Conservation (phyloP, 2,797 vertebrate species). For the Pangasius macronema region DNA sequence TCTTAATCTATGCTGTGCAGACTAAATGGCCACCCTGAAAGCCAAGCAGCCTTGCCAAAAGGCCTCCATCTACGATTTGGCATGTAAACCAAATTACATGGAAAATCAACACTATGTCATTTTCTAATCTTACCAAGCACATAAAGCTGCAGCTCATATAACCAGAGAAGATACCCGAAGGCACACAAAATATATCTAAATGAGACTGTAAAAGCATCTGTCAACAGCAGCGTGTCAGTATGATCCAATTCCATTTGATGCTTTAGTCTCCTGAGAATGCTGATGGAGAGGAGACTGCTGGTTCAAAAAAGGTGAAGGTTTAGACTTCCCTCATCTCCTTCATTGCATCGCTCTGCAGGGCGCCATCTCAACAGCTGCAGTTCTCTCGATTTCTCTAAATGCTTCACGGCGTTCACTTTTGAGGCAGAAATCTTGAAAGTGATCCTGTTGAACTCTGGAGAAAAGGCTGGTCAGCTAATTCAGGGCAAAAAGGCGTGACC, state of each 20-base stretch:
- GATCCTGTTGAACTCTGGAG: constrained; percentile 37
- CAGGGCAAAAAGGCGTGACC: constrained; percentile 52
- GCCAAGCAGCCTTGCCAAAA: constrained; percentile 15
- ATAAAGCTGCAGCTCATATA: constrained; percentile 30
- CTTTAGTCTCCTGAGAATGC: constrained; percentile 20
- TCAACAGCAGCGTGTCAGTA: constrained; percentile 36
- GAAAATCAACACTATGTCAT: constrained; percentile 42
- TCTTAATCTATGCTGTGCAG: constrained; percentile 41
- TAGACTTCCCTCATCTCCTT: constrained; percentile 1
- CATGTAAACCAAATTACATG: constrained; percentile 42
- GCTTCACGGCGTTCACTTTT: constrained; percentile 35
- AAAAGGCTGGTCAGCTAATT: constrained; percentile 47
- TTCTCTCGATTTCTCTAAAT: constrained; percentile 29
- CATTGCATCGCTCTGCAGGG: constrained; percentile 16
- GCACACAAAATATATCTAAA: constrained; percentile 23
- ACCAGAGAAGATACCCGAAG: constrained; percentile 21
- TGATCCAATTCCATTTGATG: constrained; percentile 33
- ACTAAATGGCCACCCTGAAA: constrained; percentile 42
- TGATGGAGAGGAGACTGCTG: constrained; percentile 4
- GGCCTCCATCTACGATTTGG: constrained; percentile 32
- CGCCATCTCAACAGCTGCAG: constrained; percentile 45
- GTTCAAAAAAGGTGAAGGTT: constrained; percentile 43
- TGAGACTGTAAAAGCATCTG: constrained; percentile 30
- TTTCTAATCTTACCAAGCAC: constrained; percentile 28
- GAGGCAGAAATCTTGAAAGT: constrained; percentile 45